Evolutionary conservation across 2,113 vertebrate species (phyloP).

Genomic region (Anoura caudifer): DNA sequence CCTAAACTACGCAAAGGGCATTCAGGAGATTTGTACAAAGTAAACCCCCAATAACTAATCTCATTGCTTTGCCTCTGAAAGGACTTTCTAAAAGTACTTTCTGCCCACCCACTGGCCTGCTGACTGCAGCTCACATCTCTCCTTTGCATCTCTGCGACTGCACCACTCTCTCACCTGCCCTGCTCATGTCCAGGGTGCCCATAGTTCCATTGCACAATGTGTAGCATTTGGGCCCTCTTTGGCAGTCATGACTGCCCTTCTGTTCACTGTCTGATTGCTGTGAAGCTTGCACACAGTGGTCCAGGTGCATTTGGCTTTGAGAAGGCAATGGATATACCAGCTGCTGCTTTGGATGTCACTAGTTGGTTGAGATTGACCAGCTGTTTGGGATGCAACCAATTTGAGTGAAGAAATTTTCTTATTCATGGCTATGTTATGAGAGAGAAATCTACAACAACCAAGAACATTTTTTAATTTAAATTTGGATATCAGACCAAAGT

Average conservation of each 20-base stretch:
- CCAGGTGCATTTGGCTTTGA: constrained; percentile 96
- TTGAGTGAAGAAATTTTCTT: constrained; percentile 90
- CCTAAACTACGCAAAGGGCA: background rate
- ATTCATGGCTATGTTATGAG: constrained; percentile 95
- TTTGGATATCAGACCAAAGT: constrained; percentile 91
- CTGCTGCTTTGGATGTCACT: constrained; percentile 96
- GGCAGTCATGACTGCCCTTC: constrained; percentile 93
- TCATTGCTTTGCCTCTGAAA: background rate
- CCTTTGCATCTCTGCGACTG: too few relatives aligned
- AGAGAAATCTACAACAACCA: constrained; percentile 95
- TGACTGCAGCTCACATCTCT: too few relatives aligned
- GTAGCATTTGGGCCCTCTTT: constrained; percentile 96
- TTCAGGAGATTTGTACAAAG: background rate
- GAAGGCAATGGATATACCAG: constrained; percentile 94
- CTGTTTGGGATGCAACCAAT: constrained; percentile 97
- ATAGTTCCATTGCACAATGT: constrained; percentile 80
- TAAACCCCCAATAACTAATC: background rate
- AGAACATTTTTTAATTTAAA: constrained; percentile 84
- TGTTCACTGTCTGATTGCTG: constrained; percentile 88
- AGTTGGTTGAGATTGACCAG: constrained; percentile 90
- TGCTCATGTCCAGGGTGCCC: background rate
- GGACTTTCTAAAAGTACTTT: background rate
- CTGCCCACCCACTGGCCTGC: too few relatives aligned
- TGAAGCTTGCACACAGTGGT: constrained; percentile 94
- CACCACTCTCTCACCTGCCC: background rate